Evolutionary conservation across 2,113 vertebrate genomes (phyloP).

Genomic region (Monarcha castaneiventris): DNA sequence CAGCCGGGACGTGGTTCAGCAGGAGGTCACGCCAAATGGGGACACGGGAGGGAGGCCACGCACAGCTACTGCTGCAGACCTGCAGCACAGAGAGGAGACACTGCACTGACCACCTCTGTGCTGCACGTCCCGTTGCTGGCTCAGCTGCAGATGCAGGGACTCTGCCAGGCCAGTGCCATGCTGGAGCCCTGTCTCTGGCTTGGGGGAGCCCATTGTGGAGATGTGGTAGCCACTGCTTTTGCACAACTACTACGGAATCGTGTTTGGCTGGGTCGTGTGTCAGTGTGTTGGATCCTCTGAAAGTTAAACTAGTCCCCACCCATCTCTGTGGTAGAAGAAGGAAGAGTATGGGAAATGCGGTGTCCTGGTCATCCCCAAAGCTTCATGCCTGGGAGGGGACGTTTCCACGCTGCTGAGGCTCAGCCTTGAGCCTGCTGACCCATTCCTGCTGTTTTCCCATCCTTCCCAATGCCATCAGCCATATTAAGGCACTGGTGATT

Average conservation of each 20-base stretch:
- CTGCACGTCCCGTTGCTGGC: accelerated
- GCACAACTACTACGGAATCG: accelerated
- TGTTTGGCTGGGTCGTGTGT: accelerated
- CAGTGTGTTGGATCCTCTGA: not conserved
- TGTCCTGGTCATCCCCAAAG: not conserved
- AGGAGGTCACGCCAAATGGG: not conserved
- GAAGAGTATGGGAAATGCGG: accelerated
- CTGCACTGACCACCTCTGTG: accelerated
- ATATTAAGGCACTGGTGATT: too few relatives aligned
- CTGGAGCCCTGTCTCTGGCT: not conserved
- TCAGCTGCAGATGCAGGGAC: accelerated
- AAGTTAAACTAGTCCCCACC: not conserved
- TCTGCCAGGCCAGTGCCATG: accelerated
- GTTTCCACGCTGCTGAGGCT: accelerated
- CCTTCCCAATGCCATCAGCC: not conserved
- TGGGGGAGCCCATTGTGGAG: accelerated
- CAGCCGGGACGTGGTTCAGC: not conserved
- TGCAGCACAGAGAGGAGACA: not conserved
- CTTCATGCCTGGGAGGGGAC: not conserved
- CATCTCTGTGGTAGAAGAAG: accelerated
- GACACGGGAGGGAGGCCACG: not conserved
- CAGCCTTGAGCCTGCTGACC: accelerated
- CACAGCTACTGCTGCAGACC: not conserved
- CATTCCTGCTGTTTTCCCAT: not conserved
- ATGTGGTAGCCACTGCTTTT: not conserved